Percentiles rank a stretch among this genome's conserved stretches.
Evolutionary conservation across 2,113 vertebrate species (phyloP).

Genomic region (Alosa alosa): DNA sequence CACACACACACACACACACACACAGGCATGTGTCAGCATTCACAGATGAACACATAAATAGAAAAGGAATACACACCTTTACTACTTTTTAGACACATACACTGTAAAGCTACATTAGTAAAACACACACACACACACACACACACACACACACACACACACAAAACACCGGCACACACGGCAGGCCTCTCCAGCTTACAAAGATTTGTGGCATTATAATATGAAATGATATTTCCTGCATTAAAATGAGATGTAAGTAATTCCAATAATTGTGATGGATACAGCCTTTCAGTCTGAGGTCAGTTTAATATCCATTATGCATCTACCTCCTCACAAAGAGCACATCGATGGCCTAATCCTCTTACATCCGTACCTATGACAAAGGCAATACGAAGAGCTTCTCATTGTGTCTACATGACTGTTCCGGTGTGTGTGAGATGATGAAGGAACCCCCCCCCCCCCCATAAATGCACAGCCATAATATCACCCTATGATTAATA

Average conservation of each 20-base stretch:
- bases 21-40: not conserved
- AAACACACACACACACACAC: not conserved
- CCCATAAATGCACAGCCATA: too few relatives aligned
- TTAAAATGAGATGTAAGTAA: slow-evolving; percentile 3
- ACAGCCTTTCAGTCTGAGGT: not conserved
- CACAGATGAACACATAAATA: not conserved
- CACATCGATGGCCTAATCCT: not conserved
- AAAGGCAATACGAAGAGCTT: not conserved
- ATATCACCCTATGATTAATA: too few relatives aligned
- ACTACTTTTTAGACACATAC: not conserved
- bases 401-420: too few relatives aligned
- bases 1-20: too few relatives aligned
- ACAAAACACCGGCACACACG: not conserved
- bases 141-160: not conserved
- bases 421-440: too few relatives aligned
- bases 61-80: not conserved
- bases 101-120: not conserved
- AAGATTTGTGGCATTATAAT: not conserved
- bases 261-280: not conserved
- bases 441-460: too few relatives aligned
- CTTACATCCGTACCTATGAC: not conserved
- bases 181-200: too few relatives aligned
- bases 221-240: not conserved
- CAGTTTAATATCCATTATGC: slow-evolving; percentile 2
- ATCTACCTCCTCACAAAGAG: not conserved